Evolutionary conservation across 2,888 invertebrate species (phyloP).

Genomic region (Cephus spinipes): DNA sequence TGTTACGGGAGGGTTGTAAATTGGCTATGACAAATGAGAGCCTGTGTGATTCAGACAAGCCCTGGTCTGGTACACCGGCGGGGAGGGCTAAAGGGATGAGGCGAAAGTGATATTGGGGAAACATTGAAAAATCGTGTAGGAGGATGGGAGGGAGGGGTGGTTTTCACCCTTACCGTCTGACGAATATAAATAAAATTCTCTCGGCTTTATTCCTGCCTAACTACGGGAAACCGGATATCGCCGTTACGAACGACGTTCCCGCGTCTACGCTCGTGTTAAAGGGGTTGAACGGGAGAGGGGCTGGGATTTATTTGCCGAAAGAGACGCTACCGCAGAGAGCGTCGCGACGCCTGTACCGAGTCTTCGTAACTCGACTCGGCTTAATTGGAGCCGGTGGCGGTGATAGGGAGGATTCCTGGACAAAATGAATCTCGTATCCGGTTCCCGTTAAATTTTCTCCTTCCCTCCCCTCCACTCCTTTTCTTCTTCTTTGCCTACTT

Average conservation of each 20-base stretch:
- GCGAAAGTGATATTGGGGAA: not conserved
- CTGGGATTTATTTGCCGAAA: not conserved
- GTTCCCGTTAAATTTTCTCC: conserved; percentile 5
- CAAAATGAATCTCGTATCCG: not conserved
- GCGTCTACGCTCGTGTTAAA: not conserved
- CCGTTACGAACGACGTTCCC: not conserved
- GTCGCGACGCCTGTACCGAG: not conserved
- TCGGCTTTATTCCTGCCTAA: not conserved
- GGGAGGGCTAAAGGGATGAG: not conserved
- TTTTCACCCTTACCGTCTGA: not conserved
- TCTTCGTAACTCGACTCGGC: not conserved
- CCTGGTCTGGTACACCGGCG: not conserved
- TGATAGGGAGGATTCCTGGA: not conserved
- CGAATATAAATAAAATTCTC: not conserved
- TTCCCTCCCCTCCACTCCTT: not conserved
- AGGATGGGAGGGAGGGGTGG: too few species aligned
- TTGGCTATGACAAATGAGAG: not conserved
- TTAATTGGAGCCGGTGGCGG: not conserved
- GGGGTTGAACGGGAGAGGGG: not conserved
- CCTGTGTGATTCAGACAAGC: not conserved
- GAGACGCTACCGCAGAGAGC: not conserved
- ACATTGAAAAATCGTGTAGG: not conserved
- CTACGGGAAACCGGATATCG: not conserved
- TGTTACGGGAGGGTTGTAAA: not conserved
- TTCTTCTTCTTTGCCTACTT: not conserved